Base-by-base conservation (phyloP, 2,113 vertebrate genomes). In the Nerophis ophidion region DNA sequence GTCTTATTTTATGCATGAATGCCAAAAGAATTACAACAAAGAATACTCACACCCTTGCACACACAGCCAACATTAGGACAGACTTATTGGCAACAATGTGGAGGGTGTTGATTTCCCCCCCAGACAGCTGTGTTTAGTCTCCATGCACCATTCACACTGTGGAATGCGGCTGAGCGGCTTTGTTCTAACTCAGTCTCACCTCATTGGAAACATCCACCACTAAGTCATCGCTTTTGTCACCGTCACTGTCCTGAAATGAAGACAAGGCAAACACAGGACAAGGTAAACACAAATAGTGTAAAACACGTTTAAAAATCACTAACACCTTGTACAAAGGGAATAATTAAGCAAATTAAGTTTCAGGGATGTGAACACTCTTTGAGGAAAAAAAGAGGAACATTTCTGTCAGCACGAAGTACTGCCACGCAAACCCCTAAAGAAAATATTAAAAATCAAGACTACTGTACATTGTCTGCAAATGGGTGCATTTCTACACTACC, bases 121-220 rank as follows among this genome's bases (percentile, higher is more conserved):
- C 71, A 55, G 68, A 55, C 47, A 44, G 48, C 69, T 34, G 72
- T 81, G 65, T 82, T 78, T 68, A 36, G 70, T 70, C 55, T 63
- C 26, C 33, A 48, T 38, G 62, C 49, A 9, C 50, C 17, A 49
- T 42, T 68, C 45, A 35, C 35, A 34, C 13, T 38, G 57, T 40
- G 71, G 70, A 84, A 82, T 81, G 75, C 63, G 61, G 62, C 57
- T 0, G 57, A 65, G 54, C 60, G 42, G 70, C 67, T 67, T 34
- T 2, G 63, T 55, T 63, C 54, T 70, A 68, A 57, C 11, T 35
- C 35, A 53, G 57, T 54, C 86, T 84, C 81, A 97, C 96, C 92
- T 98, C 96, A 0, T 98, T 98, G 71, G 96, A 98, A 55, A 98
- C 96, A 0, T 98, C 96, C 9, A 98, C 96, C 69, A 98, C 96